Base-by-base conservation (phyloP, 1,140 invertebrate species). In the Zaprionus kolodkinae region DNA sequence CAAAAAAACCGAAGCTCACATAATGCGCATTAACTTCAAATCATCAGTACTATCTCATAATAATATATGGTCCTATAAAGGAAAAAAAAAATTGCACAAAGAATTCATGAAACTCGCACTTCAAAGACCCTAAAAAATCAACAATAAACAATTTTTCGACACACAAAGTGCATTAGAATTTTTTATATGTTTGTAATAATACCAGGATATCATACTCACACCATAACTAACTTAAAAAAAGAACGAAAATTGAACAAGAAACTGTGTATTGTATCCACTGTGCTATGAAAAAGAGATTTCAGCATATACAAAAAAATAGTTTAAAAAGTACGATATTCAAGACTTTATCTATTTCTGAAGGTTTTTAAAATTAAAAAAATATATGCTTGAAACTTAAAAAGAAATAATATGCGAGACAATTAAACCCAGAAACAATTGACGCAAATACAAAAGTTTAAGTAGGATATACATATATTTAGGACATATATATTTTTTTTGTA, bases 51-150 rank as follows among this genome's bases (percentile, higher is more conserved):
- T 1, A 30, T 45, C n/a, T 9, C n/a, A 15, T 15, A 7, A 45
- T 17, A 45, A 45, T 15, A 15, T 45, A 45, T 45, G n/a, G 40
- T 45, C 7, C 40, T 45, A 45, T 45, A 45, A 45, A 45, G n/a
- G n/a, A 15, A 45, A 45, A 30, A 21, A 21, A 21, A 21, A 21
- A 21, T 45, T 45, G n/a, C 40, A 15, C n/a, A 45, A 45, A 45
- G 27, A 10, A 45, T 45, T 45, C 40, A 15, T 15, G 7, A 45
- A 45, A 45, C 0, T 45, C n/a, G n/a, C n/a, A 15, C 9, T 15
- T 45, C 3, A 7, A 45, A 9, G 40, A 45, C n/a, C 40, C n/a
- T 15, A 45, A 45, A 15, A 45, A 15, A 3, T 45, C 6, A n/a
- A n/a, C 40, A 45, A 45, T 45, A 45, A 45, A 15, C 40, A 45